A percentile compares a stretch with the other conserved stretches of the same genome.
Evolutionary conservation across 35 echinoderm and acorn worm species (phyloP).

Genomic region (Holothuria glaberrima): DNA sequence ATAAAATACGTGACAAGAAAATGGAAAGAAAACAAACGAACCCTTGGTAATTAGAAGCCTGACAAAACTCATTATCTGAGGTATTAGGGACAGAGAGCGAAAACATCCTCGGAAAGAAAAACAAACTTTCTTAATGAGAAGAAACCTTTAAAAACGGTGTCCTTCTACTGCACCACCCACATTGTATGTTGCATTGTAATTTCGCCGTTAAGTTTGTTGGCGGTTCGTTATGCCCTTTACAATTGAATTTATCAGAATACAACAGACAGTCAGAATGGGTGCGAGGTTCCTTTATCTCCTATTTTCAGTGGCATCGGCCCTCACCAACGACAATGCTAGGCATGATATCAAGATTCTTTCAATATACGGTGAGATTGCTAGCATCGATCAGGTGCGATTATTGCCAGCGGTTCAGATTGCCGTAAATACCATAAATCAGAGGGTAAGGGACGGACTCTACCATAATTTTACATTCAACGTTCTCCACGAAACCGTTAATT

Average conservation of each 20-base stretch:
- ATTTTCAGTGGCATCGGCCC: background rate
- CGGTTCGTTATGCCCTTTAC: background rate
- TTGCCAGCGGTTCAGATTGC: conserved; percentile 81
- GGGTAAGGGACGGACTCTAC: conserved; percentile 40
- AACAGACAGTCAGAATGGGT: no score
- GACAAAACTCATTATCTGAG: no score
- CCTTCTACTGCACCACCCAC: no score
- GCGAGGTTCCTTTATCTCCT: background rate
- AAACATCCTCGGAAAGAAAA: no score
- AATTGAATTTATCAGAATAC: no score
- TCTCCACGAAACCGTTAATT: conserved; percentile 46
- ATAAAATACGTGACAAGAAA: no score
- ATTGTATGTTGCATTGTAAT: background rate
- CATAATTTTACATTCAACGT: conserved; percentile 72
- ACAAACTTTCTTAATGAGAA: no score
- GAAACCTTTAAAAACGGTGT: no score
- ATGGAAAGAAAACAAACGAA: no score
- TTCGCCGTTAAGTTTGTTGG: background rate
- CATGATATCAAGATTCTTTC: conserved; percentile 49
- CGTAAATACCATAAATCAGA: conserved; percentile 43
- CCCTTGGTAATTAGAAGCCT: no score
- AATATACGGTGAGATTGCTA: conserved; percentile 31
- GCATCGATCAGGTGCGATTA: conserved; percentile 51
- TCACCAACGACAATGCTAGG: background rate
- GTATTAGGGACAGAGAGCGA: no score